These are phyloP conservation scores for Siphonodentalium dalli DNA, from an alignment of 2,888 invertebrate genomes.

Conservation along the genomic window DNA sequence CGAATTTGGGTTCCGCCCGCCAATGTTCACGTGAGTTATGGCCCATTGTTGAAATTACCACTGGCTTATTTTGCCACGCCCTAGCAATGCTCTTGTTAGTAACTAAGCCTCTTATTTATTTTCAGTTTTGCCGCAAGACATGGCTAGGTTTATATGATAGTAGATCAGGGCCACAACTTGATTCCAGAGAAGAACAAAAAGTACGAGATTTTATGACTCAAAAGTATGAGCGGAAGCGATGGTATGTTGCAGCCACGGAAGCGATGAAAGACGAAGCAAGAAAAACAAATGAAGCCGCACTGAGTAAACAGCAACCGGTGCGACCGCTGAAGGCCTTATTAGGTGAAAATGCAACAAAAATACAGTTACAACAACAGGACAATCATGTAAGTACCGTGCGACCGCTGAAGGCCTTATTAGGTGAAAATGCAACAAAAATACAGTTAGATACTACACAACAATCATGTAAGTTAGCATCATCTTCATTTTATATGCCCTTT, in stretches of 20 bases:
- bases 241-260: conserved; percentile 68
- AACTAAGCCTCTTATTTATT: conserved; percentile 26
- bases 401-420: conserved; percentile 63
- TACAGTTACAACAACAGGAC: conserved; percentile 42
- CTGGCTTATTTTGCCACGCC: too few relatives aligned
- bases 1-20: too few relatives aligned
- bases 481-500: conserved; percentile 22
- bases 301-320: conserved; percentile 56
- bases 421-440: conserved; percentile 57
- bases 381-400: conserved; percentile 61
- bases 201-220: conserved; percentile 91
- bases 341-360: conserved; percentile 56
- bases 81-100: too few relatives aligned
- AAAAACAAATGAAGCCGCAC: conserved; percentile 54
- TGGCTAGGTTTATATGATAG: conserved; percentile 87
- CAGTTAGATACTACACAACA: conserved; percentile 31
- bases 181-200: conserved; percentile 85
- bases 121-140: conserved; percentile 81
- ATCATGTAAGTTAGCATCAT: conserved; percentile 29
- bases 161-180: conserved; percentile 67
- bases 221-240: conserved; percentile 92
- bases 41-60: too few relatives aligned
- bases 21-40: too few relatives aligned
- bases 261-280: conserved; percentile 63
- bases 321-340: conserved; percentile 64